Evolutionary conservation across 1,140 invertebrate species (phyloP), one percentile per base, ranked within the genome.

Genomic region (Spodoptera litura): DNA sequence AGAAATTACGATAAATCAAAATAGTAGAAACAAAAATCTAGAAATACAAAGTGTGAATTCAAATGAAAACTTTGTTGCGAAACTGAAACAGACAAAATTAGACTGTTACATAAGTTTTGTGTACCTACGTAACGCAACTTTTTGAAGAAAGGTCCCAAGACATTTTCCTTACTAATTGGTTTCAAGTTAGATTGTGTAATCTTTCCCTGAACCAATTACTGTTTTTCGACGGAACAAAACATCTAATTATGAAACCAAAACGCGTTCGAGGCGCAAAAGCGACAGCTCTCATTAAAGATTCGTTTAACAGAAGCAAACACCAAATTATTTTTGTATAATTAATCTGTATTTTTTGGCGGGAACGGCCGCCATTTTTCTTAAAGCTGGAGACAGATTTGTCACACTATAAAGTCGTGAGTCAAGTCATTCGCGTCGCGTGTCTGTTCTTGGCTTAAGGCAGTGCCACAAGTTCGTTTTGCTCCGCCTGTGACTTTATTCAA

Each of bases 141-240:
- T 20, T 11, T 20, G 3, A 66, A 66, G 38, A 15, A 66, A 66
- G n/a, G 10, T 66, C 15, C 27, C 58, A 2, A 35, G 11, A 11
- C 38, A 66, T 38, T 44, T 8, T 44, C 38, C 38, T 44, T 44
- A 6, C 9, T 66, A 66, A 66, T 66, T 66, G 62, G 15, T 25
- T 66, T 49, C 35, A 66, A 66, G 13, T 66, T 66, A 51, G 62
- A 44, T 66, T 49, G n/a, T 49, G n/a, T 66, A 66, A 66, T 66
- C 62, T 49, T 49, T 49, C 62, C 20, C 3, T 15, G 8, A 66
- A 66, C 38, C 62, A 66, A 66, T 49, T 49, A 49, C 38, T 66
- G 62, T 66, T 66, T 64, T 52, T 70, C 0, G 15, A 44, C 52
- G 27, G 25, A 53, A 70, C 20, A 53, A 31, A 53, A 31, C 44